Base-by-base conservation (phyloP, 2,888 invertebrate genomes). In the Leucophora obtusa region DNA sequence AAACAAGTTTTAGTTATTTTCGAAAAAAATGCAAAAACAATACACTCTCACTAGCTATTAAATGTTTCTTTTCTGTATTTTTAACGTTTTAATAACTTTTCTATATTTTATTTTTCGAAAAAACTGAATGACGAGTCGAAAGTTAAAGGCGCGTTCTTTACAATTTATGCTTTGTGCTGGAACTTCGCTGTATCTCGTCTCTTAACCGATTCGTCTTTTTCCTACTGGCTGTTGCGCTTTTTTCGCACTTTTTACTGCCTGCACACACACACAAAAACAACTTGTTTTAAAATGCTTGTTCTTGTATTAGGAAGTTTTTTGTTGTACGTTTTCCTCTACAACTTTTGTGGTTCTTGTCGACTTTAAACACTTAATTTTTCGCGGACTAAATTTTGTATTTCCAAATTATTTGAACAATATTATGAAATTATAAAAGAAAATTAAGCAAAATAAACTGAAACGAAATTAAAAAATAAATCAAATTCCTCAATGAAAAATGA, bases 81-180 rank as follows among this genome's bases (percentile, higher is more conserved):
- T 15, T 10, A 50, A 7, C 10, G 33, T n/a, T 62, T 72, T 1
- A 59, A 60, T 38, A n/a, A 58, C 24, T 56, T 56, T 43, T 54
- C 9, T 54, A 15, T 43, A 35, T 75, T 74, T 74, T 74, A 17
- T 71, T 60, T 59, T 17, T 17, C 3, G 14, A 53, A 14, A 6
- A 62, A 71, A 60, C 56, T 51, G 58, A 69, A 73, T 69, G 73
- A 66, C 60, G 65, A 74, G 73, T 74, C 56, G 73, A 71, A 69
- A 73, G 72, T 59, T 73, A 60, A 80, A 81, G 73, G 81, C 81
- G 81, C 73, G 81, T 81, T 81, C 77, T 81, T 77, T 53, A 68
- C 65, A 65, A 73, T 58, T 71, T 81, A 65, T 69, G 73, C 77
- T 81, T 81, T 81, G 81, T 81, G 81, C 56, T 81, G 81, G 77